Evolutionary conservation across 2,113 vertebrate species (phyloP).

Genomic region (Charadrius vociferus): DNA sequence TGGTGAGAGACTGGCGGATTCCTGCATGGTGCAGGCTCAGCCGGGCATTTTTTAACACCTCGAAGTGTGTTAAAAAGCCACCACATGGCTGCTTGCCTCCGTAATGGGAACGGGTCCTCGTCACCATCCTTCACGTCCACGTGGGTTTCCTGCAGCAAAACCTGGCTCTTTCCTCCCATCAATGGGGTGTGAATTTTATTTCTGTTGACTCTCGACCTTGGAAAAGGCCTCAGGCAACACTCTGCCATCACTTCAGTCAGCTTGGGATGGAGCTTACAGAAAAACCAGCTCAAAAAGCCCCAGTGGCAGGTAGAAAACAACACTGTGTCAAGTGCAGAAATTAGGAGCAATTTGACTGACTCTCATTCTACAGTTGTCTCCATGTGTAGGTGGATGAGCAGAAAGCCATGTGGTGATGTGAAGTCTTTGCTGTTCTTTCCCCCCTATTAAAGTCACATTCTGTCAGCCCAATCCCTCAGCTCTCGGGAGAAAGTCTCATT

Average conservation of each 20-base stretch:
- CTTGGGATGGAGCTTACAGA: not conserved
- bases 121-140: accelerated
- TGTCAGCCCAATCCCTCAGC: constrained; percentile 3
- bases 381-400: constrained; percentile 46
- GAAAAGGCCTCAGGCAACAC: not conserved
- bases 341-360: not conserved
- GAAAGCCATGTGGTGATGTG: not conserved
- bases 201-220: not conserved
- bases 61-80: not conserved
- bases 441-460: constrained; percentile 30
- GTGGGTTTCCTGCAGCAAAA: not conserved
- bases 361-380: constrained; percentile 2
- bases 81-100: not conserved
- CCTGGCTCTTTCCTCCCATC: not conserved
- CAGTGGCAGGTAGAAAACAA: not conserved
- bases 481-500: not conserved
- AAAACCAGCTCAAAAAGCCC: not conserved
- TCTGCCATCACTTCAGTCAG: not conserved
- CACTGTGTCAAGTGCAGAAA: not conserved
- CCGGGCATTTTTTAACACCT: not conserved
- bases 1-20: accelerated
- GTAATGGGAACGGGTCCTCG: not conserved
- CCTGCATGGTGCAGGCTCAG: no score
- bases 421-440: constrained; percentile 26
- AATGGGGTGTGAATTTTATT: not conserved